Evolutionary conservation across 2,113 vertebrate species (phyloP).

Genomic region (Symphodus melops): DNA sequence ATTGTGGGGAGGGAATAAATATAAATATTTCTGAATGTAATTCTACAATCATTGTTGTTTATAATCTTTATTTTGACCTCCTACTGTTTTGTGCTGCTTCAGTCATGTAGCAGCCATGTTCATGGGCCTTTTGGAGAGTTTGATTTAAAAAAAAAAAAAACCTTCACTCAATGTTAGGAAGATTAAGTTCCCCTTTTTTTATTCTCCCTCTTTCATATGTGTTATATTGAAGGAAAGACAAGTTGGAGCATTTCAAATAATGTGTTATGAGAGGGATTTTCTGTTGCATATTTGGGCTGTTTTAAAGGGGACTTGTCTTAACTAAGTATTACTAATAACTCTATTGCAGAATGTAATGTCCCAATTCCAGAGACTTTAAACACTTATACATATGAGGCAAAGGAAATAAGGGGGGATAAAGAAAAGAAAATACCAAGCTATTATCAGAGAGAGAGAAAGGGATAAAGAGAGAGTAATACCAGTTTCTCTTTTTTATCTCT

Average conservation of each 20-base stretch:
- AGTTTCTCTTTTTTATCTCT: constrained; percentile 33
- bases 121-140: too few relatives aligned
- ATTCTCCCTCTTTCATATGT: too few relatives aligned
- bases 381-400: constrained; percentile 42
- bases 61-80: background rate
- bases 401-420: background rate
- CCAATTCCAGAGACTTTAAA: constrained; percentile 61
- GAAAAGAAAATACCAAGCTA: constrained; percentile 43
- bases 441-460: constrained; percentile 40
- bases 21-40: too few relatives aligned
- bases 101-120: too few relatives aligned
- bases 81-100: background rate
- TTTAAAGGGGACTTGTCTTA: constrained; percentile 56
- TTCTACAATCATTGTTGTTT: too few relatives aligned
- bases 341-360: constrained; percentile 46
- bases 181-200: too few relatives aligned
- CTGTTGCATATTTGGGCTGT: constrained; percentile 31
- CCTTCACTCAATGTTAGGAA: too few relatives aligned
- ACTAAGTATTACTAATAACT: constrained; percentile 57
- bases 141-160: too few relatives aligned
- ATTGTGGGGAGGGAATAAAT: too few relatives aligned
- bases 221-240: background rate
- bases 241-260: constrained; percentile 35
- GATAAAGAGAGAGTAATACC: constrained; percentile 38
- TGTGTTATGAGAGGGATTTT: constrained; percentile 55